These are phyloP conservation scores for Phrynocephalus versicolor DNA, from an alignment of 2,113 vertebrate genomes.

Conservation along the genomic window DNA sequence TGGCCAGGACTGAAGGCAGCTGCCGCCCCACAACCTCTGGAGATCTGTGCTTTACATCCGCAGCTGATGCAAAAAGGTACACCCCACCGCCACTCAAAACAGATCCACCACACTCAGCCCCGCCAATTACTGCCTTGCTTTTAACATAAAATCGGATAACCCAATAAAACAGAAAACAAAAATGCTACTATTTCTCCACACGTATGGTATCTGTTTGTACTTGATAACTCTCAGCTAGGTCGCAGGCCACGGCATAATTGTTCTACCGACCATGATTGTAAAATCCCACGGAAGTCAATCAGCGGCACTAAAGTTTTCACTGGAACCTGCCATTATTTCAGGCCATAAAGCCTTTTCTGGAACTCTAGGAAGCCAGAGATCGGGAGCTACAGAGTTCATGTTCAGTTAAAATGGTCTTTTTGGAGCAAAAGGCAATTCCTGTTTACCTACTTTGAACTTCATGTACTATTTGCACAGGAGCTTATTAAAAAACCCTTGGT, in stretches of 20 bases:
- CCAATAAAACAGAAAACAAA: not conserved
- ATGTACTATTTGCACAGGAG: not conserved
- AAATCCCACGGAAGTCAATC: not conserved
- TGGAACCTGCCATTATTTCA: not conserved
- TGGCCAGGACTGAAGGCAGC: too few species aligned
- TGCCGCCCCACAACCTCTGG: too few species aligned
- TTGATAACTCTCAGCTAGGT: not conserved
- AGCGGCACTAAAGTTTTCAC: too few species aligned
- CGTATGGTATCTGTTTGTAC: accelerated
- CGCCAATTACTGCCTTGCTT: accelerated
- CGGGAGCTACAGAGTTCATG: not conserved
- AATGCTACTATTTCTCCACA: not conserved
- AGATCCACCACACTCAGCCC: not conserved
- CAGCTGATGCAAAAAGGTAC: not conserved
- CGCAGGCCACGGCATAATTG: not conserved
- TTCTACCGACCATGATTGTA: not conserved
- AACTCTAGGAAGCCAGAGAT: not conserved
- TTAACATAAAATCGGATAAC: not conserved
- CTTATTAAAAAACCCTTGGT: not conserved
- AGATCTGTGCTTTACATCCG: too few species aligned
- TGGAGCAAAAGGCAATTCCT: not conserved
- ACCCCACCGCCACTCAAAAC: not conserved
- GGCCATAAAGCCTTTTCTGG: not conserved
- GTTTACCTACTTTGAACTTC: not conserved
- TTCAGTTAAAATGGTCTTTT: conserved; percentile 8